Evolutionary conservation across 35 echinoderm and acorn worm species (phyloP).

Genomic region (Amphiura filiformis): DNA sequence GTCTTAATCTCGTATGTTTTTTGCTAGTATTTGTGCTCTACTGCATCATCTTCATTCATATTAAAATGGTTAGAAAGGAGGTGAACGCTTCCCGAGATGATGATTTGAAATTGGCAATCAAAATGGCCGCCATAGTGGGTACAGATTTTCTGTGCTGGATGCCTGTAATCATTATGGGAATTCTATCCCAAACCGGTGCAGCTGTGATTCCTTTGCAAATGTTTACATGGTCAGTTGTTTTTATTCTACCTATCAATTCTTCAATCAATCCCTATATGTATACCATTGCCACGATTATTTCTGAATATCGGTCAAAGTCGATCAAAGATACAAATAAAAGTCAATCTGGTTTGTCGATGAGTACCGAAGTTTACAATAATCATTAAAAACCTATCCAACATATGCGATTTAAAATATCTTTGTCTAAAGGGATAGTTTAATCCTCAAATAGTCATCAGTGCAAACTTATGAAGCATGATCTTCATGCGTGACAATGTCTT

Average conservation of each 20-base stretch:
- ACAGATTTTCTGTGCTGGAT: slow-evolving; percentile 47
- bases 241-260: slow-evolving; percentile 57
- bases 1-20: slow-evolving; percentile 9
- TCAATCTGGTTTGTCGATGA: too few relatives aligned
- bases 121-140: slow-evolving; percentile 38
- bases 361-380: too few relatives aligned
- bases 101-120: slow-evolving; percentile 26
- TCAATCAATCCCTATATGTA: slow-evolving; percentile 56
- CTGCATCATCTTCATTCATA: neutral
- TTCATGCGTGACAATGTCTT: too few relatives aligned
- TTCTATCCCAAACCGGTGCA: slow-evolving; percentile 1
- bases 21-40: neutral
- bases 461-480: too few relatives aligned
- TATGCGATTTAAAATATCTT: too few relatives aligned
- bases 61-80: neutral
- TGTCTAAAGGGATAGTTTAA: too few relatives aligned
- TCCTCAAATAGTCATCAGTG: too few relatives aligned
- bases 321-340: too few relatives aligned
- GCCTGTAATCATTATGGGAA: slow-evolving; percentile 37
- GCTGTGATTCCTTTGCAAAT: neutral
- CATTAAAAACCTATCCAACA: too few relatives aligned
- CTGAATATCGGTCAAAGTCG: neutral
- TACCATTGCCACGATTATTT: slow-evolving; percentile 9
- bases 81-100: neutral
- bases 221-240: slow-evolving; percentile 34